These are phyloP conservation scores for Stenurella melanura DNA, from an alignment of 2,888 invertebrate genomes.

Conservation along the genomic window DNA sequence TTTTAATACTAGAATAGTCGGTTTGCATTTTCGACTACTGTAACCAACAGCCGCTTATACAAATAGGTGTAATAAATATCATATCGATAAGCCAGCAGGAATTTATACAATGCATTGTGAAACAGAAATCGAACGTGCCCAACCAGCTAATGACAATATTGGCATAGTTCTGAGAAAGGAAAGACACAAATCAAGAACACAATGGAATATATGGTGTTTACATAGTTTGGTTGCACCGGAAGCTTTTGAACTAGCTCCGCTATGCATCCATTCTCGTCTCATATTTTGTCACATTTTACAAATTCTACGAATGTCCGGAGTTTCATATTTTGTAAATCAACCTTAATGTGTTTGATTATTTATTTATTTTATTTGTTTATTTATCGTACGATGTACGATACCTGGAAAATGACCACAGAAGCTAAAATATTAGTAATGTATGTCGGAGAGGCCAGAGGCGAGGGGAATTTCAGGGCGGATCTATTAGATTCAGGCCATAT, in stretches of 20 bases:
- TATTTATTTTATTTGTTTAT: too few species aligned
- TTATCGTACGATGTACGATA: too few species aligned
- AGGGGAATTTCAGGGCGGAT: too few species aligned
- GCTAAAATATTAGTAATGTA: too few species aligned
- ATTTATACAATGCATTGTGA: slow-evolving; percentile 58
- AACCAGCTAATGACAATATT: slow-evolving; percentile 59
- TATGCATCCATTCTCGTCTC: slow-evolving; percentile 23
- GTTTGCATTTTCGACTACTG: too few species aligned
- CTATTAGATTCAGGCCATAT: too few species aligned
- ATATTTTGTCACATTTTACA: slow-evolving; percentile 25
- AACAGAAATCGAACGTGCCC: slow-evolving; percentile 58
- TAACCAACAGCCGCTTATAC: slow-evolving; percentile 32
- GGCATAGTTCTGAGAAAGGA: slow-evolving; percentile 64
- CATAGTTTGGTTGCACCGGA: slow-evolving; percentile 39
- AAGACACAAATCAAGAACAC: slow-evolving; percentile 62
- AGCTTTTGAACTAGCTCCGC: slow-evolving; percentile 19
- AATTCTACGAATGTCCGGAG: background rate
- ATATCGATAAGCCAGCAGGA: slow-evolving; percentile 52
- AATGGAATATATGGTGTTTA: slow-evolving; percentile 51
- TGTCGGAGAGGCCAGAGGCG: too few species aligned
- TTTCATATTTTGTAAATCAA: background rate
- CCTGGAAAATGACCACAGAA: too few species aligned
- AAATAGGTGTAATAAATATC: slow-evolving; percentile 57
- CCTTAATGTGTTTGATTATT: background rate
- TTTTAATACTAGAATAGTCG: too few species aligned